Evolutionary conservation across 2,797 vertebrate genomes (phyloP), one percentile per base, ranked within the genome.

Genomic region (Enoplosus armatus): DNA sequence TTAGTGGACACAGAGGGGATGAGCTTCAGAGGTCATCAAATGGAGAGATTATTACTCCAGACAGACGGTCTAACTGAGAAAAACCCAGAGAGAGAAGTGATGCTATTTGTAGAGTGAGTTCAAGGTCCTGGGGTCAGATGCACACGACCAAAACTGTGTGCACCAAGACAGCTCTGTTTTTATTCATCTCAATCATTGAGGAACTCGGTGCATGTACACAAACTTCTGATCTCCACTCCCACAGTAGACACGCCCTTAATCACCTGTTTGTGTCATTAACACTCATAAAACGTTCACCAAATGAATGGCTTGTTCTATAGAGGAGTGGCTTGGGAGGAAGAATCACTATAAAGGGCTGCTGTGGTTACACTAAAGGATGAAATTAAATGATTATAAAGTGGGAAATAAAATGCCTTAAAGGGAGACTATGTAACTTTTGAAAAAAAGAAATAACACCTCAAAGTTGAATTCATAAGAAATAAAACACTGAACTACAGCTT

Each of bases 31-130:
- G 84, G 84, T 82, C 73, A 80, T 73, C 68, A 80, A 73, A 85
- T 84, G 72, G 69, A 59, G 53, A 70, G 77, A 87, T 90, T 89
- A 89, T 80, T 20, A 27, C 69, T 80, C 66, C 58, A 81, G 80
- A 79, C 76, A 69, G 82, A 70, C 70, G 56, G 79, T 65, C 54
- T 63, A 65, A 62, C 39, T 58, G 10, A 71, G 50, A 83, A 72
- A 67, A 54, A 37, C 45, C 64, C 59, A 41, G 26, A 9, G 51
- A 66, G 55, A 54, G 60, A 60, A 58, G 51, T 56, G 67, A 60
- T 33, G 63, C 47, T 79, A n/a, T 73, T 78, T 83, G 66, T 72
- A 27, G 61, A 74, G 24, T 55, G 29, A 76, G 75, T 39, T 77
- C 45, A 68, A 69, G 18, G 43, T 83, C 69, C 10, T 60, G 45